These are phyloP conservation scores for Delia radicum DNA, from an alignment of 1,140 invertebrate genomes.

Conservation along the genomic window DNA sequence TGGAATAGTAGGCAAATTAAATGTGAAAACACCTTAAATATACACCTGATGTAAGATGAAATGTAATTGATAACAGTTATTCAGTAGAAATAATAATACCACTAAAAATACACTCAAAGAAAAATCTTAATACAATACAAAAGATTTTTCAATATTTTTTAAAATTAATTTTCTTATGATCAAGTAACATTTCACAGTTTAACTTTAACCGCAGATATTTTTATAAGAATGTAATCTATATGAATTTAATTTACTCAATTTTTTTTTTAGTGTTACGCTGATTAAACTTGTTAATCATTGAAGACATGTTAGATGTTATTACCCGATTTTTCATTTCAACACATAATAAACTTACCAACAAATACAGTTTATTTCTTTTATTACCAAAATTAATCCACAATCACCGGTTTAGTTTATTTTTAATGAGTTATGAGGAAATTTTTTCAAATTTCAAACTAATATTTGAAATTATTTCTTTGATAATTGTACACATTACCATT, in stretches of 20 bases:
- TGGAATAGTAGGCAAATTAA: background rate
- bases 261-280: background rate
- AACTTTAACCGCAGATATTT: too few species aligned
- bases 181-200: too few species aligned
- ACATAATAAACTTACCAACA: too few species aligned
- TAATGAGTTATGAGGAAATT: background rate
- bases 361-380: background rate
- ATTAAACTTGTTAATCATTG: background rate
- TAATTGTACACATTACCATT: too few species aligned
- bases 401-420: background rate
- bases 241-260: too few species aligned
- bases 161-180: too few species aligned
- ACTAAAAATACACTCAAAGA: background rate
- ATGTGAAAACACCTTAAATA: constrained; percentile 8
- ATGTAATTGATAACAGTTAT: constrained; percentile 5
- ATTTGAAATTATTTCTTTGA: background rate
- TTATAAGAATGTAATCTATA: too few species aligned
- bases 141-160: too few species aligned
- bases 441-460: background rate
- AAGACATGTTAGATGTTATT: background rate
- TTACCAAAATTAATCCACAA: background rate
- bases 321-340: background rate
- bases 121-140: background rate
- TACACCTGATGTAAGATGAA: constrained; percentile 11
- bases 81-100: background rate